A percentile compares a stretch with the other conserved stretches of the same genome.
These are phyloP conservation scores for Penelope pileata DNA, from an alignment of 2,113 vertebrate genomes.

Conservation along the genomic window DNA sequence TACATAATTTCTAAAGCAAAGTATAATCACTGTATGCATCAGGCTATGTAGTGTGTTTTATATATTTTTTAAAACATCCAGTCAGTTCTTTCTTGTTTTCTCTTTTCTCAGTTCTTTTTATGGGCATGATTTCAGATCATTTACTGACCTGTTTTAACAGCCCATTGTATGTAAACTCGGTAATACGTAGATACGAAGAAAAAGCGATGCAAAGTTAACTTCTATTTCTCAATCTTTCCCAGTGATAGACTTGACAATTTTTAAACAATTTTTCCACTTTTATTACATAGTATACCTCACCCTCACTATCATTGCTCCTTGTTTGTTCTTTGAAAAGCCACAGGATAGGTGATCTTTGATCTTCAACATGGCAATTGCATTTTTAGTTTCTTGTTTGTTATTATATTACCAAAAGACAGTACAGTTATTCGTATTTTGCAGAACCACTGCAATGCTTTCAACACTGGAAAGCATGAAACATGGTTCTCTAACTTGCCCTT, in stretches of 20 bases:
- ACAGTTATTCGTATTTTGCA: background rate
- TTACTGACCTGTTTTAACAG: background rate
- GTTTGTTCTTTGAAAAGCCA: background rate
- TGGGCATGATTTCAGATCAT: background rate
- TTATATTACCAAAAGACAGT: background rate
- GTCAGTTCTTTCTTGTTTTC: background rate
- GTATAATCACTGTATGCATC: background rate
- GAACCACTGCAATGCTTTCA: background rate
- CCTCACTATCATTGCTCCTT: background rate
- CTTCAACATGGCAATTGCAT: background rate
- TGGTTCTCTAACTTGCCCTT: background rate
- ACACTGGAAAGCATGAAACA: background rate
- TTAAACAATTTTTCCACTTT: background rate
- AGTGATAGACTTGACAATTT: background rate
- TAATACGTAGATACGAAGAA: background rate
- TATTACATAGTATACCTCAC: background rate
- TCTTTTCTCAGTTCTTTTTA: background rate
- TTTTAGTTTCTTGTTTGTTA: background rate
- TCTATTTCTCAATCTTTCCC: background rate
- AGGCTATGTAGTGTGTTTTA: background rate
- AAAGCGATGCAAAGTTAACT: background rate
- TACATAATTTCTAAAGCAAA: background rate
- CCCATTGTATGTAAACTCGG: background rate
- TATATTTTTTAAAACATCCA: background rate
- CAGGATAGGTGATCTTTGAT: background rate